Base-by-base conservation (phyloP, 2,113 vertebrate species). In the Lagenorhynchus albirostris region DNA sequence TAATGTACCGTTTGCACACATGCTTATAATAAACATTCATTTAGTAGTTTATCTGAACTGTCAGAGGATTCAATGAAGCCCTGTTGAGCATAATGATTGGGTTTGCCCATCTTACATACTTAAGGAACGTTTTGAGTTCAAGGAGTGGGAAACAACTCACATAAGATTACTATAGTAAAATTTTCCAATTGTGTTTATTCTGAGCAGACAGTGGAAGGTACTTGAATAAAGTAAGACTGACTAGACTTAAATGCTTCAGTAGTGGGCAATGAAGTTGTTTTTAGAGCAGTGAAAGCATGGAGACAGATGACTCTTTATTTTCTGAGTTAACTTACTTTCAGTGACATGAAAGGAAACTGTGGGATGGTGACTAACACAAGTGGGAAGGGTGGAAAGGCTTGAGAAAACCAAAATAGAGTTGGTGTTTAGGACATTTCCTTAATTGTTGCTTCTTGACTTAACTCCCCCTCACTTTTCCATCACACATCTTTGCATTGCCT, bases 281-380 rank as follows among this genome's bases (percentile, higher is more conserved):
- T 98, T 94, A 83, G 94, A 95, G 20, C 14, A 60, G 62, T 58
- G 31, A 65, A 63, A 96, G 90, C 62, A 11, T 84, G 5, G 8
- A 90, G 95, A 96, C 96, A 97, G 98, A 98, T 47, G 94, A 0
- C 0, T 97, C 74, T 53, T 92, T 86, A 65, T 97, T 98, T 97
- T 98, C 62, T 41, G 88, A 95, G 95, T 95, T 93, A 97, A 94
- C 70, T 97, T 90, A 85, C 96, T 98, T 93, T 83, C 77, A 86
- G 33, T 95, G 97, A 96, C 98, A 96, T 96, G 98, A 98, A 98
- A 98, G 98, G 92, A 98, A 98, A 96, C 96, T 96, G 98, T 96
- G 98, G 98, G 96, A 95, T 97, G 97, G 94, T 98, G 98, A 98
- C 98, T 98, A 98, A 98, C 92, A 38, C 96, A 84, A 98, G 95